phyloP scores from a whole-genome alignment of 2,113 vertebrate species.

The Sciurus niger region DNA sequence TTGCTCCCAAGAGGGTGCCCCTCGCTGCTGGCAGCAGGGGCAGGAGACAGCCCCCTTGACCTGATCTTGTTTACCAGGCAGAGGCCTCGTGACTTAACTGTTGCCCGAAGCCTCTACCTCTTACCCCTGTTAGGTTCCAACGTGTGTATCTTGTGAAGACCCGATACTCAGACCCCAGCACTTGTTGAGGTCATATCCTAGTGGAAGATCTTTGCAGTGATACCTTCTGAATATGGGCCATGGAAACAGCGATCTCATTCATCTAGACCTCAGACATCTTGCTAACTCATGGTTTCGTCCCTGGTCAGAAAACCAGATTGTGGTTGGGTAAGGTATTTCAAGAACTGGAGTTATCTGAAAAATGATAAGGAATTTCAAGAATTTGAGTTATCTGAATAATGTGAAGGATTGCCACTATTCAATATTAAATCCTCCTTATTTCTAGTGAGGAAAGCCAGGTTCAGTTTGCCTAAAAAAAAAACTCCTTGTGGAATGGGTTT shows the following conservation, averaged over 20 bases:
- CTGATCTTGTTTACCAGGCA: background rate
- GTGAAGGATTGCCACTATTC: background rate
- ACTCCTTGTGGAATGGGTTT: background rate
- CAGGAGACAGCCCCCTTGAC: rapidly evolving
- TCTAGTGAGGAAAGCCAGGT: background rate
- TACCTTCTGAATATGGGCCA: background rate
- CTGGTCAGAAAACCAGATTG: background rate
- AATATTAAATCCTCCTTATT: constrained; percentile 12
- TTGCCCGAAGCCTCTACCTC: background rate
- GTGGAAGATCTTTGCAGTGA: background rate
- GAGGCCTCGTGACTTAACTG: too few species aligned
- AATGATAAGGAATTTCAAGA: background rate
- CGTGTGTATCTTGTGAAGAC: background rate
- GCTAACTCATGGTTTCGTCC: background rate
- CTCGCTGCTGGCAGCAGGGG: background rate
- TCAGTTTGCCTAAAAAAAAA: background rate
- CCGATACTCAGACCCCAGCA: background rate
- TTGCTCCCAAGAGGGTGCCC: background rate
- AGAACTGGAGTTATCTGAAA: background rate
- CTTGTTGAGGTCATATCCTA: background rate
- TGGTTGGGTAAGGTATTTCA: background rate
- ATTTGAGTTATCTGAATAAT: background rate
- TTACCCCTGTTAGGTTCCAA: background rate
- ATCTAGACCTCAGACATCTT: background rate
- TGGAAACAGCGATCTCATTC: background rate